Percentiles rank a stretch among this genome's conserved stretches.
These are phyloP conservation scores for Pelobates cultripes DNA, from an alignment of 2,797 vertebrate genomes.

Conservation along the genomic window DNA sequence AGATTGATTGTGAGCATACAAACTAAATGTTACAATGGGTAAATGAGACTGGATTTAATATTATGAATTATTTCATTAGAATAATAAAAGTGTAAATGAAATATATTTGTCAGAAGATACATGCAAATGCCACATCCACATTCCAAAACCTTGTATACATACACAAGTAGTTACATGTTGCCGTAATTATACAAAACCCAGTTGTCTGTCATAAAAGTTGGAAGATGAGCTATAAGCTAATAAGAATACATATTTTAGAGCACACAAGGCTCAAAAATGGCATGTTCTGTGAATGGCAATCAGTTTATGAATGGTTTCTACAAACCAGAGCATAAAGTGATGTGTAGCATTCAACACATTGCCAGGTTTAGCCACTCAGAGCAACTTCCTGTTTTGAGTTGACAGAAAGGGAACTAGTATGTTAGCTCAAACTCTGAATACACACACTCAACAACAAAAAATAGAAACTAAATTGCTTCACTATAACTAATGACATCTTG, in stretches of 20 bases:
- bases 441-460: neutral
- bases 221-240: neutral
- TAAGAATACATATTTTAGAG: neutral
- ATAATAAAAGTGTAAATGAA: no score
- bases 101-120: neutral
- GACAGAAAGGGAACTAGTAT: conserved; percentile 25
- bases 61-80: no score
- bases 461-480: neutral
- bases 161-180: conserved; percentile 37
- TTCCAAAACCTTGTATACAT: conserved; percentile 10
- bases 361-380: neutral
- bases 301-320: conserved; percentile 33
- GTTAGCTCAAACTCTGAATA: neutral
- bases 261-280: neutral
- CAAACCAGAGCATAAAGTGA: neutral
- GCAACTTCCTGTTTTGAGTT: conserved; percentile 40
- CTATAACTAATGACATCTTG: neutral
- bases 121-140: conserved; percentile 24
- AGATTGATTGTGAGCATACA: no score
- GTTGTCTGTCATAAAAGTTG: conserved; percentile 11
- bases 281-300: conserved; percentile 3
- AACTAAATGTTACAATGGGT: no score
- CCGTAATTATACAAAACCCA: conserved; percentile 23
- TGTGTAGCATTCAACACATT: neutral
- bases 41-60: no score